Evolutionary conservation across 2,888 invertebrate species (phyloP).

Genomic region (Scelioninae gen. 2): DNA sequence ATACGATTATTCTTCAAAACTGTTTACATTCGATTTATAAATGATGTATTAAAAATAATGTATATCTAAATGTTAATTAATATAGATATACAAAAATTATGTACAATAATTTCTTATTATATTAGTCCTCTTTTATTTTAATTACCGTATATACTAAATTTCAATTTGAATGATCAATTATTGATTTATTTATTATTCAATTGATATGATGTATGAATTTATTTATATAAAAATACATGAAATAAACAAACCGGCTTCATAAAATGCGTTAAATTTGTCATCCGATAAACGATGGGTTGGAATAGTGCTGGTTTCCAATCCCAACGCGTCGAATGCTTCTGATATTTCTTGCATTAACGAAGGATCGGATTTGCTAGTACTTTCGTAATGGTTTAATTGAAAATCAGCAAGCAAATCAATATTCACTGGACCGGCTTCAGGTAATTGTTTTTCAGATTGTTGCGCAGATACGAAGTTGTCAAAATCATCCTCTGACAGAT

Average conservation of each 20-base stretch:
- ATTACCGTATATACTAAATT: no score
- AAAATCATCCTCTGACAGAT: slow-evolving; percentile 73
- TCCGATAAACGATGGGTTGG: slow-evolving; percentile 61
- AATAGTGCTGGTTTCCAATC: slow-evolving; percentile 63
- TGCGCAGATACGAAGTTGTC: slow-evolving; percentile 76
- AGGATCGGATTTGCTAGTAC: slow-evolving; percentile 62
- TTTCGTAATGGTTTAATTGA: slow-evolving; percentile 64
- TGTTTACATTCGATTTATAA: no score
- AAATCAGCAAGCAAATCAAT: slow-evolving; percentile 70
- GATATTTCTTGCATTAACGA: slow-evolving; percentile 67
- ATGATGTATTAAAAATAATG: no score
- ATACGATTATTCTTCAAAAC: no score
- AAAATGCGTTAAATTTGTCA: slow-evolving; percentile 64
- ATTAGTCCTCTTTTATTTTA: no score
- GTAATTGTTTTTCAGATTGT: slow-evolving; percentile 60
- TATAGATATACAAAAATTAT: no score
- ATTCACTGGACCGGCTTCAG: slow-evolving; percentile 52
- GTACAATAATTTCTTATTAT: no score
- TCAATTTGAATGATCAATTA: no score
- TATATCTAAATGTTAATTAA: no score
- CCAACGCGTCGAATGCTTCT: slow-evolving; percentile 69
- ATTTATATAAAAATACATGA: not conserved
- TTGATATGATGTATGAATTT: no score
- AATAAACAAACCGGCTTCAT: slow-evolving; percentile 66
- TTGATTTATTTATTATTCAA: no score